Conservation (phyloP, 2,113 vertebrate species). For the Nesogale talazaci region DNA sequence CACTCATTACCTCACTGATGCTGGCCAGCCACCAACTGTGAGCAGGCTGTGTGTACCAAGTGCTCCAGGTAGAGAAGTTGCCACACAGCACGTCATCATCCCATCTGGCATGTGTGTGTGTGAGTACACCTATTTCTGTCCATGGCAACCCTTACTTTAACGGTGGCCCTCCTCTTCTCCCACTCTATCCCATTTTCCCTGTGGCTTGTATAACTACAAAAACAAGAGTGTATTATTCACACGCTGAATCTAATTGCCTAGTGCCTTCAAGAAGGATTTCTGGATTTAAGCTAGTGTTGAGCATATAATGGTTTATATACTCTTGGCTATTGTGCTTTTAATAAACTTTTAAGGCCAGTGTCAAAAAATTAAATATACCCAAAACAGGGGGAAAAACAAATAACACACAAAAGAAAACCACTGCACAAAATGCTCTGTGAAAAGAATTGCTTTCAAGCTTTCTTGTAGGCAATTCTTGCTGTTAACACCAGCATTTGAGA, state of each 20-base stretch:
- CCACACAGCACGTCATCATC: background rate
- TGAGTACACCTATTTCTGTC: background rate
- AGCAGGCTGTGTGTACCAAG: background rate
- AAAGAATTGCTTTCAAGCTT: background rate
- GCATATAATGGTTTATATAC: conserved; percentile 13
- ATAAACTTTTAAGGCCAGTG: too few species aligned
- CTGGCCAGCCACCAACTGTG: background rate
- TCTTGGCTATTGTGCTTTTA: conserved; percentile 28
- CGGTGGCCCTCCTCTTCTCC: background rate
- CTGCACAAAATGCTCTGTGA: background rate
- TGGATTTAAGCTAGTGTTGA: background rate
- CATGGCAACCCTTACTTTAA: background rate
- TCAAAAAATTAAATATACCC: background rate
- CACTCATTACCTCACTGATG: background rate
- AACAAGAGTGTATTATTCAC: background rate
- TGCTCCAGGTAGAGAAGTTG: background rate
- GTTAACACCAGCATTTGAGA: conserved; percentile 2
- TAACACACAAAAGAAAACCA: background rate
- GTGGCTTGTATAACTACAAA: background rate
- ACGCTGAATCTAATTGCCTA: background rate
- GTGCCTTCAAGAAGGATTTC: background rate
- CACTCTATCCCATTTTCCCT: background rate
- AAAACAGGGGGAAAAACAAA: background rate
- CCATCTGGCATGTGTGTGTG: background rate
- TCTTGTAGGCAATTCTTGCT: background rate